Base-by-base conservation (phyloP, 2,113 vertebrate species). In the Hippocampus comes region DNA sequence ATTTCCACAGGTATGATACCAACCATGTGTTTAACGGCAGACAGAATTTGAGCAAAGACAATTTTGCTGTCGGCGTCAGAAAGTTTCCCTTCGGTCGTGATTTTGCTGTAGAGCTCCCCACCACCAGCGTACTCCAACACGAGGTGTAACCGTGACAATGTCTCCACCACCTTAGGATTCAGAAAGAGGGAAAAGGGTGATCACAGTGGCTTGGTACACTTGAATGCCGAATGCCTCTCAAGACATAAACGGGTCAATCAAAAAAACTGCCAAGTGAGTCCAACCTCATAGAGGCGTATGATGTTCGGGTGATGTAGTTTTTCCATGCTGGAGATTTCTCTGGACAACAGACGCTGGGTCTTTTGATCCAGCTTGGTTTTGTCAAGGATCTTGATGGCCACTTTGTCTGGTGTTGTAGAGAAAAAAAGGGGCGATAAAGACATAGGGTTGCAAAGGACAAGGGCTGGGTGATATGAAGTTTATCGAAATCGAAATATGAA, bases 311-410 rank as follows among this genome's bases (percentile, higher is more conserved):
- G 97, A 68, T 98, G 95, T 23, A 99, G 90, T 30, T 94, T 96
- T 84, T 99, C 97, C 97, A 99, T 98, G 92, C 94, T 98, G 55
- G 96, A 98, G 84, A 99, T 98, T 88, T 99, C 97, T 34, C 94
- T 90, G 27, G 97, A 98, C 1, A 99, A 90, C 51, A 99, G 91
- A 51, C 93, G 90, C 68, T 98, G 96, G 3, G 97, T 99, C 85
- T 98, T 98, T 87, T 94, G 93, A 83, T 99, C 97, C 80, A 98
- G 85, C 80, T 97, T 97, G 70, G 95, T 96, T 91, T 99, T 99
- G 86, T 99, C 97, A 82, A 99, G 87, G 89, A 99, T 97, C 90
- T 99, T 99, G 81, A 99, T 97, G 57, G 97, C 97, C 80, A 99
- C 97, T 90, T 97, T 99, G 85, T 99, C 97, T 99, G 89, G 67